These are phyloP conservation scores for Aphodius granarius DNA, from an alignment of 2,888 invertebrate species.

Conservation along the genomic window DNA sequence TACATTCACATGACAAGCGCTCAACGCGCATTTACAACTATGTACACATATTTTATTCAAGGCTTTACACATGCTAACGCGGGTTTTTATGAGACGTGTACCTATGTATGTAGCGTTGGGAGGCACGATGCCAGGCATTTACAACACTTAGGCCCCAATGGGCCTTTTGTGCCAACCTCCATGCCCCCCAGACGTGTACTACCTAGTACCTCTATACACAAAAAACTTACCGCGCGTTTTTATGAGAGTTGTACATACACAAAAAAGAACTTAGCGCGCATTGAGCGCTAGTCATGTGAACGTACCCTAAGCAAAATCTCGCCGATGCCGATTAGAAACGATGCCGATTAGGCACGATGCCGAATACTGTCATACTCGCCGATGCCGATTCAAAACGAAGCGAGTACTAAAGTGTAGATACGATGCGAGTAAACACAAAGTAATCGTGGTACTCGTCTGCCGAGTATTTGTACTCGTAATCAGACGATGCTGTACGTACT, in stretches of 20 bases:
- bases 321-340: background rate
- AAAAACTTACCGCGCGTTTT: background rate
- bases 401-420: background rate
- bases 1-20: background rate
- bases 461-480: background rate
- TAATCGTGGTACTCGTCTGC: background rate
- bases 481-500: background rate
- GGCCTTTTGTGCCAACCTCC: background rate
- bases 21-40: background rate
- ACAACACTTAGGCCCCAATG: background rate
- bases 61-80: background rate
- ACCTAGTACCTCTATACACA: background rate
- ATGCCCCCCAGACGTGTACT: background rate
- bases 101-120: background rate
- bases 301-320: background rate
- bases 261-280: background rate
- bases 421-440: background rate
- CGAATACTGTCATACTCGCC: background rate
- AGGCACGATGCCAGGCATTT: background rate
- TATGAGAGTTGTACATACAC: background rate
- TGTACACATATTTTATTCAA: background rate
- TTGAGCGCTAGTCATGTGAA: background rate
- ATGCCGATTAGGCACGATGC: background rate
- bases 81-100: background rate
- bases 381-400: background rate